Evolutionary conservation across 2,888 invertebrate genomes (phyloP).

Genomic region (Drosophila algonquin): DNA sequence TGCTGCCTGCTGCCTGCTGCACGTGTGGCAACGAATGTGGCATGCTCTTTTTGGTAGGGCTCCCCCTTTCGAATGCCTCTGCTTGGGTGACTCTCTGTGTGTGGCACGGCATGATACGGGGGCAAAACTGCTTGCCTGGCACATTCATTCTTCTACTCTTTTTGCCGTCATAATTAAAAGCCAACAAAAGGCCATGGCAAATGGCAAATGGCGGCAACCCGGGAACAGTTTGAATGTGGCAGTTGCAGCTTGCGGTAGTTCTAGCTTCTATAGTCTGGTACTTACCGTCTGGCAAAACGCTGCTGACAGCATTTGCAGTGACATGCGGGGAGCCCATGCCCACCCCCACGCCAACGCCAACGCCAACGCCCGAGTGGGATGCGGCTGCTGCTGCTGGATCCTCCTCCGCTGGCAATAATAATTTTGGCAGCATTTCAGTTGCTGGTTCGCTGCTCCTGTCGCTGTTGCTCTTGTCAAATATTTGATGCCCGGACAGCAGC

Average conservation of each 20-base stretch:
- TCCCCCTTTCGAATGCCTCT: too few relatives aligned
- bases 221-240: background rate
- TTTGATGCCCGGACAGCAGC: constrained; percentile 54
- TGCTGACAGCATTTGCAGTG: constrained; percentile 59
- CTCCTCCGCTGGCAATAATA: constrained; percentile 67
- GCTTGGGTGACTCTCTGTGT: background rate
- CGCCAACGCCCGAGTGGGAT: constrained; percentile 28
- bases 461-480: constrained; percentile 64
- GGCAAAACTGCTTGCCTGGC: constrained; percentile 61
- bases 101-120: background rate
- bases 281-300: constrained; percentile 68
- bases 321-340: constrained; percentile 60
- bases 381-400: constrained; percentile 29
- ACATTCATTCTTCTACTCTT: constrained; percentile 57
- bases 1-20: too few relatives aligned
- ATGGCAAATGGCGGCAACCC: background rate
- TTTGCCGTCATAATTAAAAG: constrained; percentile 79
- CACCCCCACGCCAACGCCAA: constrained; percentile 6
- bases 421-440: constrained; percentile 56
- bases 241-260: background rate
- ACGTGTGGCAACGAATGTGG: constrained; percentile 13
- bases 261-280: constrained; percentile 37
- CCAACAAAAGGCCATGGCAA: constrained; percentile 71
- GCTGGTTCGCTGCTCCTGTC: constrained; percentile 32
- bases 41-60: constrained; percentile 1